phyloP scores from a whole-genome alignment of 1,140 invertebrate species.

The Drosophila busckii region DNA sequence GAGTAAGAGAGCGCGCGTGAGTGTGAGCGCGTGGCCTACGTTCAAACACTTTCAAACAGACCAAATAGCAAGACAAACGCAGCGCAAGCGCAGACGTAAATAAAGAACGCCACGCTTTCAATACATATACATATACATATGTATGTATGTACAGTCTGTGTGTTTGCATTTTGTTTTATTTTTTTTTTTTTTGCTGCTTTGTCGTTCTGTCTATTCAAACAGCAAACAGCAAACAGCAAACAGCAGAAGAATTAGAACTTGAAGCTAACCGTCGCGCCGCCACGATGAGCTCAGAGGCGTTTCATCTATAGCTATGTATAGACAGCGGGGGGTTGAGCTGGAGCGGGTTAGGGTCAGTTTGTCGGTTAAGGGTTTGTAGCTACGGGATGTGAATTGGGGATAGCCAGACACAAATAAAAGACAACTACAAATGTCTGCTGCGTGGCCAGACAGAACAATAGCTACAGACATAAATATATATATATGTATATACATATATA shows the following conservation, averaged over 20 bases:
- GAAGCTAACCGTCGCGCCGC: neutral
- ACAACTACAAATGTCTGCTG: constrained; percentile 35
- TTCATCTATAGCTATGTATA: constrained; percentile 19
- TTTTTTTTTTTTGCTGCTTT: too few relatives aligned
- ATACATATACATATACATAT: neutral
- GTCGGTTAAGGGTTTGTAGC: neutral
- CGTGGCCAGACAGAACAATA: neutral
- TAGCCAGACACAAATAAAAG: constrained; percentile 44
- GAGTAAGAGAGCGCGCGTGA: constrained; percentile 20
- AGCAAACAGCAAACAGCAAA: too few relatives aligned
- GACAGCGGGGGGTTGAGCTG: neutral
- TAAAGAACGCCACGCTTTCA: constrained; percentile 6
- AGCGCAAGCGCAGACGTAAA: neutral
- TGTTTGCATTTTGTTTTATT: constrained; percentile 7
- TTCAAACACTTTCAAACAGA: constrained; percentile 46
- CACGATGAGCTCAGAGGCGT: constrained; percentile 30
- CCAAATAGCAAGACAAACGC: constrained; percentile 26
- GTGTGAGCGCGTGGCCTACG: constrained; percentile 35
- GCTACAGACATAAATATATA: neutral
- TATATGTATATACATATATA: neutral
- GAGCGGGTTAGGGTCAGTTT: neutral
- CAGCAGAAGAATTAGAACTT: constrained; percentile 27
- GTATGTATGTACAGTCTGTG: neutral
- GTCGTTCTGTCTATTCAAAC: too few relatives aligned
- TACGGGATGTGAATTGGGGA: neutral